These are phyloP conservation scores for Tichodroma muraria DNA, from an alignment of 2,113 vertebrate genomes.

Conservation along the genomic window DNA sequence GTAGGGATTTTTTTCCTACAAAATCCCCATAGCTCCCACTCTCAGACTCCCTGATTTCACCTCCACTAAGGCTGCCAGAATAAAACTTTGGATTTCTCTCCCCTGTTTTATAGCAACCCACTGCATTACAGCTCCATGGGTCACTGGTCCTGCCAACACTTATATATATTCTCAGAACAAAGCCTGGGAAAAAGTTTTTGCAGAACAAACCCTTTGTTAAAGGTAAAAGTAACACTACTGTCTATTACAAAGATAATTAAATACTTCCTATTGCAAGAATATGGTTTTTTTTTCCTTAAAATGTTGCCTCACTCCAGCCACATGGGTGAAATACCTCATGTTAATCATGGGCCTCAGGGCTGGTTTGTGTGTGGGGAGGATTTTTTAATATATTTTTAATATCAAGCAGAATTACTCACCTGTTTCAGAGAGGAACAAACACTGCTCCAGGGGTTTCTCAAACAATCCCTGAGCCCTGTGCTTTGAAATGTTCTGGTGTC, in stretches of 20 bases:
- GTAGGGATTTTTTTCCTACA: background rate
- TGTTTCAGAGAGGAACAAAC: background rate
- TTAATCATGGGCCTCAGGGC: background rate
- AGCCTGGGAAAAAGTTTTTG: background rate
- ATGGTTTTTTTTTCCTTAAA: background rate
- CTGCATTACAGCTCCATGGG: background rate
- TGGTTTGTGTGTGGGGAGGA: background rate
- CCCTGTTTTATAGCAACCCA: constrained; percentile 26
- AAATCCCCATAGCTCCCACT: background rate
- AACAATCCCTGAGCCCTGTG: background rate
- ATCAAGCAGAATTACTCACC: background rate
- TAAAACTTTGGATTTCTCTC: background rate
- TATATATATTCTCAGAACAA: background rate
- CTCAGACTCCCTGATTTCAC: background rate
- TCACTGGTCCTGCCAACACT: constrained; percentile 1
- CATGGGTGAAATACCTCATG: background rate
- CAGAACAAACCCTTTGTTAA: background rate
- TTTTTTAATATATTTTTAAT: background rate
- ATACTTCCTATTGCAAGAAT: background rate
- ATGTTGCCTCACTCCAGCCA: background rate
- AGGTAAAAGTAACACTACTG: background rate
- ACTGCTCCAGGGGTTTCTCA: background rate
- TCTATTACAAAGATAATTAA: background rate
- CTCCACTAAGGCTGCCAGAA: background rate
- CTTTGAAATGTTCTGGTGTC: background rate